Evolutionary conservation across 2,797 vertebrate genomes (phyloP).

Genomic region (Melopsittacus undulatus): DNA sequence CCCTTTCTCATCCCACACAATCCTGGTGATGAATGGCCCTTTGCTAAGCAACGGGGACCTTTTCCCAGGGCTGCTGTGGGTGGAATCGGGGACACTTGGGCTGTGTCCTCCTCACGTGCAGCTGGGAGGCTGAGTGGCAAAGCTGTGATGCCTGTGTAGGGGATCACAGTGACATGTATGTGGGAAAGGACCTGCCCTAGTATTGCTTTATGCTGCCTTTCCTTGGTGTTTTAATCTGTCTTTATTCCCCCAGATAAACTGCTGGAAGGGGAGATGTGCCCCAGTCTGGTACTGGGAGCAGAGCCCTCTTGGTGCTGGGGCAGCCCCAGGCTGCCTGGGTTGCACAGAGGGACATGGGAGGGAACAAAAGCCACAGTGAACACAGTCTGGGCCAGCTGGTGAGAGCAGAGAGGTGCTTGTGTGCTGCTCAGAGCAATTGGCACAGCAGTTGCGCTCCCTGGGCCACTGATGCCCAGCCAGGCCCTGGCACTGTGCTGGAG

Average conservation of each 20-base stretch:
- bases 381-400: background rate
- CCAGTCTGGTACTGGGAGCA: background rate
- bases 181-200: background rate
- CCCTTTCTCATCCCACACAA: constrained; percentile 26
- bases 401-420: background rate
- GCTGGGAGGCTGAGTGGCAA: background rate
- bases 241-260: background rate
- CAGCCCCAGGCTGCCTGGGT: background rate
- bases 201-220: background rate
- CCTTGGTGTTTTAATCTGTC: background rate
- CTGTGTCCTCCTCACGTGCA: background rate
- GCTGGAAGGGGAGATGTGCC: background rate
- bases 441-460: background rate
- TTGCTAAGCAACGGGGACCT: background rate
- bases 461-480: background rate
- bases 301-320: accelerated
- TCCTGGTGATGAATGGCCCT: background rate
- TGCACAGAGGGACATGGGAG: background rate
- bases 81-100: background rate
- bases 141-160: background rate
- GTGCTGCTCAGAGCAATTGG: background rate
- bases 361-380: background rate
- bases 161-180: accelerated
- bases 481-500: background rate
- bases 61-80: background rate